phyloP scores from a whole-genome alignment of 92 coral and sea anemone genomes.

The Parazoanthus darwini region DNA sequence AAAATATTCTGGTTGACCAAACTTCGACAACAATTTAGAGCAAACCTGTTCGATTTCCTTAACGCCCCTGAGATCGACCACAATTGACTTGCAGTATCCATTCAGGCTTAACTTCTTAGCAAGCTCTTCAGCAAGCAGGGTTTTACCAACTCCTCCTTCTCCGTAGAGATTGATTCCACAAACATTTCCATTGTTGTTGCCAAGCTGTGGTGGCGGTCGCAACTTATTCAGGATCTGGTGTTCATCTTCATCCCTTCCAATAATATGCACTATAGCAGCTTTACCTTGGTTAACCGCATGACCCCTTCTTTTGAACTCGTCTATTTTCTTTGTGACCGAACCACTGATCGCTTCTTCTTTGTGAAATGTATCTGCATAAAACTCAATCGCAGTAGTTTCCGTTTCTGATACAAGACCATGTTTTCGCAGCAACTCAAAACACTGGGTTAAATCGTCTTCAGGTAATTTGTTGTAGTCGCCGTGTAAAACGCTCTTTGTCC shows the following conservation, averaged over 20 bases:
- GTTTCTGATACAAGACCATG: slow-evolving; percentile 21
- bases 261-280: background rate
- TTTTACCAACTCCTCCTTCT: slow-evolving; percentile 70
- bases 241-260: slow-evolving; percentile 16
- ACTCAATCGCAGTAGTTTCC: slow-evolving; percentile 11
- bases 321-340: background rate
- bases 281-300: background rate
- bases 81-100: background rate
- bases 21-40: slow-evolving; percentile 28
- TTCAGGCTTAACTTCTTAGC: background rate
- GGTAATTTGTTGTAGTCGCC: slow-evolving; percentile 38
- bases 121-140: slow-evolving; percentile 50
- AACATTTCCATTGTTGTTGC: no score
- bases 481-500: slow-evolving; percentile 26
- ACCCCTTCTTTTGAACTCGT: background rate
- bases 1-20: background rate
- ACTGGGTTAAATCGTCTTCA: slow-evolving; percentile 2
- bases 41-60: slow-evolving; percentile 11
- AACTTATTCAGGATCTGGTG: background rate
- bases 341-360: background rate
- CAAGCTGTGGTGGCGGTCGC: background rate
- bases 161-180: slow-evolving; percentile 54
- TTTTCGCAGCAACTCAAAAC: slow-evolving; percentile 25
- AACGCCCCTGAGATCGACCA: slow-evolving; percentile 44
- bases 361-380: slow-evolving; percentile 26